These are phyloP conservation scores for Aldrovandia affinis DNA, from an alignment of 2,797 vertebrate genomes.

Conservation along the genomic window DNA sequence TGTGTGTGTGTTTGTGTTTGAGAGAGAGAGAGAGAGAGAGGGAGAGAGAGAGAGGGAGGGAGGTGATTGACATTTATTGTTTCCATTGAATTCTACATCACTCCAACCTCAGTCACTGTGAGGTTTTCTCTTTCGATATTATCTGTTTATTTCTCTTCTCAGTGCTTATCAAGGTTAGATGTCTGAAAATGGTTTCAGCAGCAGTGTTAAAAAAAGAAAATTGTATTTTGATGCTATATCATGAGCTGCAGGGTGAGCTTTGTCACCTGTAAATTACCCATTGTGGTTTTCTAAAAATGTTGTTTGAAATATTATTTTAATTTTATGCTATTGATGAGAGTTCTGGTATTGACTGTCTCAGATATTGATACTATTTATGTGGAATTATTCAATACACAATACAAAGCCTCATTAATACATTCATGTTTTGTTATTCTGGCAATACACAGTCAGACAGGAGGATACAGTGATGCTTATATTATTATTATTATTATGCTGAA, in stretches of 20 bases:
- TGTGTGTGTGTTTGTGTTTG: background rate
- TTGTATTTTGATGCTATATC: background rate
- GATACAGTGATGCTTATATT: no score
- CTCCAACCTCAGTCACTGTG: background rate
- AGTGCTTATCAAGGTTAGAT: constrained; percentile 23
- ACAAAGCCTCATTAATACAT: background rate
- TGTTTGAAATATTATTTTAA: no score
- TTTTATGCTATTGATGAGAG: background rate
- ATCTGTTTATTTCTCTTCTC: constrained; percentile 14
- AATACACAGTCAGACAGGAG: background rate
- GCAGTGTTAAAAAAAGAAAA: background rate
- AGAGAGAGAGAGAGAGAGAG: background rate
- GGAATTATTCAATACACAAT: background rate
- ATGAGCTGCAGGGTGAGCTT: constrained; percentile 9
- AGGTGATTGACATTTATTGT: constrained; percentile 8
- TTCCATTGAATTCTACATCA: background rate
- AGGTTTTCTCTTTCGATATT: background rate
- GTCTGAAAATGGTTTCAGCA: background rate
- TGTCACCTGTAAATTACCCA: background rate
- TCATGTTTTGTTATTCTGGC: background rate
- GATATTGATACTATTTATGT: background rate
- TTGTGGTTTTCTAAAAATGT: background rate
- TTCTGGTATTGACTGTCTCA: background rate
- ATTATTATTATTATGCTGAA: no score
- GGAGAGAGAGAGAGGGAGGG: background rate